Evolutionary conservation across 2,797 vertebrate genomes (phyloP), one percentile per base, ranked within the genome.

Genomic region (Trachurus trachurus): DNA sequence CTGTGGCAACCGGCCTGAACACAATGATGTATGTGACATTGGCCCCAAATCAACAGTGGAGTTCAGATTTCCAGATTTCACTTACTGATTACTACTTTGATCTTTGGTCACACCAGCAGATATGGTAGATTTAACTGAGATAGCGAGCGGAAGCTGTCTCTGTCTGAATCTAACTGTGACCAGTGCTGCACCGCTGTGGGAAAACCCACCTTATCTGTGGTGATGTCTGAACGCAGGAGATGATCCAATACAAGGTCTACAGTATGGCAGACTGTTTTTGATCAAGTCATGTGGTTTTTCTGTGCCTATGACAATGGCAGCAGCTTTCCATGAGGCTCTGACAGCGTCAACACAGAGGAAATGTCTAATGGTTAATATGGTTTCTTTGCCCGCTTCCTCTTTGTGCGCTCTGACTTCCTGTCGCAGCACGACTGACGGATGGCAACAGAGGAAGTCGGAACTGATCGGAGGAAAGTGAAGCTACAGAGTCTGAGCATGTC

Each of bases 321-420:
- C 3, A 52, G 49, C 56, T 93, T 91, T 92, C 88, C 81, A 63
- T 69, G 56, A 83, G 60, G 19, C 56, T 62, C 45, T 57, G 57
- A 50, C 40, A 45, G 17, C 58, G 26, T 80, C 56, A 26, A 58
- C 78, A 39, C 75, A 80, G 84, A 88, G 91, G 92, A 92, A 92
- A 80, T 37, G 59, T 44, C 81, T 68, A 44, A 78, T 86, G 90
- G 90, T 91, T 89, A 87, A 69, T 68, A 78, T 74, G 54, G 82
- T 76, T 85, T 84, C 74, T 84, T 78, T 31, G 60, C 76, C 91
- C 72, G 22, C 91, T 94, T 95, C 95, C 94, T 92, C 89, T 66
- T 88, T 90, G 80, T 67, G 64, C 64, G 4, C 59, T 47, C 59
- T n/a, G 78, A 85, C 92, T 95, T 95, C 92, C 93, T 92, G 90